Percentiles rank a stretch among this genome's conserved stretches.
phyloP scores from a whole-genome alignment of 2,797 vertebrate genomes.

The Fringilla coelebs region DNA sequence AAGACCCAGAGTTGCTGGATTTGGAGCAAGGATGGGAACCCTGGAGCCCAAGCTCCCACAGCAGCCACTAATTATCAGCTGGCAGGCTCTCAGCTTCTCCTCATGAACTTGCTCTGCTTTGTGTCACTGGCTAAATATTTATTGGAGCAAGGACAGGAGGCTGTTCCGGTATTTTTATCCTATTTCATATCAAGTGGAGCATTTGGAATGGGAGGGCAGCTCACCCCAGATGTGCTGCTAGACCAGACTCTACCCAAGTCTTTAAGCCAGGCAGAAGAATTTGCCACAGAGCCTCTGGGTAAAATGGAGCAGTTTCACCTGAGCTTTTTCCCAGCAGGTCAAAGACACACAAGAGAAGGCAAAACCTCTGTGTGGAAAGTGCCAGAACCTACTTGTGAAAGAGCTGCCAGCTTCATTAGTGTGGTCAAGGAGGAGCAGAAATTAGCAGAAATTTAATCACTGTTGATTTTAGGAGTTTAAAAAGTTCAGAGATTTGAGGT shows the following conservation, averaged over 20 bases:
- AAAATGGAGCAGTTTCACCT: background rate
- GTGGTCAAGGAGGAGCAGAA: background rate
- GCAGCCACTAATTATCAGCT: slow-evolving; percentile 23
- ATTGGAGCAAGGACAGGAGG: slow-evolving; percentile 2
- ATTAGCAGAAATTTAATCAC: background rate
- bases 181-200: background rate
- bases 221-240: background rate
- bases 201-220: background rate
- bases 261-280: background rate
- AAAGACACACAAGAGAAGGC: background rate
- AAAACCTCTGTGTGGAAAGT: background rate
- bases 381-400: background rate
- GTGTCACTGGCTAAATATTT: slow-evolving; percentile 30
- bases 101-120: slow-evolving; percentile 19
- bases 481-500: background rate
- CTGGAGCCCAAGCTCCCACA: background rate
- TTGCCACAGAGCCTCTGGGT: background rate
- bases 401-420: background rate
- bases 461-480: background rate
- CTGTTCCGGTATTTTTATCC: background rate
- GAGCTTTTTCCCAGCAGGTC: background rate
- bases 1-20: background rate
- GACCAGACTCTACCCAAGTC: background rate
- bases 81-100: slow-evolving; percentile 17
- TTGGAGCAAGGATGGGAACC: background rate